These are phyloP conservation scores for Allygus modestus DNA, from an alignment of 2,888 invertebrate species.

Conservation along the genomic window DNA sequence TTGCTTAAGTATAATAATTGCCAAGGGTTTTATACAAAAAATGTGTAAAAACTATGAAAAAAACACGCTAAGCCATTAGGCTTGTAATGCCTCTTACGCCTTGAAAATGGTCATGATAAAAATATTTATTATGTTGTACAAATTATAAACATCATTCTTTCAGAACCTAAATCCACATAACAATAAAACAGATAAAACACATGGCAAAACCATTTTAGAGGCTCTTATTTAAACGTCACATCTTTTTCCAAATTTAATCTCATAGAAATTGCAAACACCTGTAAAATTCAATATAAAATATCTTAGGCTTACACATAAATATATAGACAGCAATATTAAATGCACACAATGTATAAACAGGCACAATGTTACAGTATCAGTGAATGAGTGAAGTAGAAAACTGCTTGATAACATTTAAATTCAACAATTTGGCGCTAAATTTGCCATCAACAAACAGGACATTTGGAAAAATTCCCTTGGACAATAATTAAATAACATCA, in stretches of 20 bases:
- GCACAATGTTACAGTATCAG: slow-evolving; percentile 32
- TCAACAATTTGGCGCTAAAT: background rate
- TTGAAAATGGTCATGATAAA: too few relatives aligned
- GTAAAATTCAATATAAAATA: slow-evolving; percentile 31
- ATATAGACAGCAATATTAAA: slow-evolving; percentile 36
- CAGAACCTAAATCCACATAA: too few relatives aligned
- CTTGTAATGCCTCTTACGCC: too few relatives aligned
- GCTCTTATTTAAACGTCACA: too few relatives aligned
- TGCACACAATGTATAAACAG: slow-evolving; percentile 38
- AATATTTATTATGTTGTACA: too few relatives aligned
- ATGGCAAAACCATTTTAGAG: too few relatives aligned
- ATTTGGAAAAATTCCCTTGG: background rate
- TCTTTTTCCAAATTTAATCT: background rate
- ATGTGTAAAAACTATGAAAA: too few relatives aligned
- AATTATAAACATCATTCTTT: too few relatives aligned
- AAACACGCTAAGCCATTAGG: too few relatives aligned
- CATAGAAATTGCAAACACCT: slow-evolving; percentile 29
- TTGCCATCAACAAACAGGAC: slow-evolving; percentile 10
- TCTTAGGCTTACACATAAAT: background rate
- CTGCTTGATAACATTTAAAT: background rate
- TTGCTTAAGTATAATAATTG: too few relatives aligned
- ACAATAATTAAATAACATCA: background rate
- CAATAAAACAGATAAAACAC: too few relatives aligned
- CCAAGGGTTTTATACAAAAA: too few relatives aligned
- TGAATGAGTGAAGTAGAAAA: background rate